phyloP scores from a whole-genome alignment of 1,140 invertebrate genomes.

The Delia radicum region DNA sequence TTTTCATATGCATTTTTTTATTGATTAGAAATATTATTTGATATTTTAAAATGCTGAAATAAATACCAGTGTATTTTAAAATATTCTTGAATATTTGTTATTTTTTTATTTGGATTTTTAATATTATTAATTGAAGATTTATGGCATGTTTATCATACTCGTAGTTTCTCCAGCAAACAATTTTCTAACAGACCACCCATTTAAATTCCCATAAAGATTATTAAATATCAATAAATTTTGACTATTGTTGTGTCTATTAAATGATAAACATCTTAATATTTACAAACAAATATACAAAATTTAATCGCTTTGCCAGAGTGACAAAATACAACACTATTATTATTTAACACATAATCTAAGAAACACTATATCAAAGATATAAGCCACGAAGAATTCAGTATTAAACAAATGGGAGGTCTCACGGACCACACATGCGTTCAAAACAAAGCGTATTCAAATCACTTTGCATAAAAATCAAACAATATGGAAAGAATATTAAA shows the following conservation, averaged over 20 bases:
- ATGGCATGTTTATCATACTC: too few species aligned
- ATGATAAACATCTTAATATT: constrained; percentile 1
- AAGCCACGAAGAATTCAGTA: background rate
- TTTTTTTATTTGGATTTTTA: too few species aligned
- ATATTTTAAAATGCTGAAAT: too few species aligned
- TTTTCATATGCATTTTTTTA: too few species aligned
- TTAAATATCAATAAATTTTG: background rate
- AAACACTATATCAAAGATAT: background rate
- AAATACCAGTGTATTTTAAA: too few species aligned
- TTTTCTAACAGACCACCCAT: background rate
- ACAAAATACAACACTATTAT: background rate
- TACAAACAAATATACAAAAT: background rate
- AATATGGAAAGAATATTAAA: background rate
- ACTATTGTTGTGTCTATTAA: background rate
- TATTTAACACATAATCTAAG: background rate
- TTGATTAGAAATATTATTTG: too few species aligned
- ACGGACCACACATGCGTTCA: background rate
- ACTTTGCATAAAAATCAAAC: background rate
- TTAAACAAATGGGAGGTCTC: background rate
- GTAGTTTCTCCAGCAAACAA: background rate
- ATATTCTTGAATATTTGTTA: too few species aligned
- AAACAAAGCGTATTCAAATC: background rate
- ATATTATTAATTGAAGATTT: too few species aligned
- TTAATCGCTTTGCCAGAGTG: constrained; percentile 2
- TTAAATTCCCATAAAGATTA: constrained; percentile 10